A percentile compares a stretch with the other conserved stretches of the same genome.
phyloP scores from a whole-genome alignment of 2,113 vertebrate genomes.

The Azemiops feae region DNA sequence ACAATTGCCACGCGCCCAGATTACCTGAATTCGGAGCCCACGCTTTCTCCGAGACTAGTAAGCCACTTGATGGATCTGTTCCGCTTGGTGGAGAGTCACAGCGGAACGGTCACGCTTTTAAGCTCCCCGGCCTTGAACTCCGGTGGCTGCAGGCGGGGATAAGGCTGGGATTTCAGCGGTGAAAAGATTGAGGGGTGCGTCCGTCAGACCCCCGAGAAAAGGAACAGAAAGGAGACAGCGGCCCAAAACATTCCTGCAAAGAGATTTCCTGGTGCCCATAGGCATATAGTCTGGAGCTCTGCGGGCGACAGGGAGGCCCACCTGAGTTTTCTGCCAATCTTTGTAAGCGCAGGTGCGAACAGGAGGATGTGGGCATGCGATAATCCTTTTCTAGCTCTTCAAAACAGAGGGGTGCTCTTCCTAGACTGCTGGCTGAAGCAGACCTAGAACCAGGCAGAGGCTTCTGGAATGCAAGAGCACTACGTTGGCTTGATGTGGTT shows the following conservation, averaged over 20 bases:
- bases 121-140: constrained; percentile 42
- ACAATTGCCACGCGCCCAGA: constrained; percentile 20
- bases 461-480: neutral
- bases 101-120: constrained; percentile 46
- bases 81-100: constrained; percentile 3
- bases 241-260: neutral
- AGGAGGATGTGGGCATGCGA: neutral
- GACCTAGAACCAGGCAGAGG: neutral
- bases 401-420: neutral
- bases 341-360: neutral
- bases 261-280: neutral
- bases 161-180: neutral
- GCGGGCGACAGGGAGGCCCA: neutral
- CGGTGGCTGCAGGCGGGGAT: constrained; percentile 29
- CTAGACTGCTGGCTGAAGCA: neutral
- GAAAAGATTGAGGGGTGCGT: constrained; percentile 25
- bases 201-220: neutral
- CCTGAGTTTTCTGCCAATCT: no score
- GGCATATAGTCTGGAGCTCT: neutral
- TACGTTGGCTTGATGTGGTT: neutral
- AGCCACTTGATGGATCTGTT: neutral
- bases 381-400: neutral
- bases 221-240: neutral
- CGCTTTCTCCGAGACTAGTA: constrained; percentile 41
- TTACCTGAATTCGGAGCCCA: constrained; percentile 57